Evolutionary conservation across 2,797 vertebrate species (phyloP).

Genomic region (Falco naumanni): DNA sequence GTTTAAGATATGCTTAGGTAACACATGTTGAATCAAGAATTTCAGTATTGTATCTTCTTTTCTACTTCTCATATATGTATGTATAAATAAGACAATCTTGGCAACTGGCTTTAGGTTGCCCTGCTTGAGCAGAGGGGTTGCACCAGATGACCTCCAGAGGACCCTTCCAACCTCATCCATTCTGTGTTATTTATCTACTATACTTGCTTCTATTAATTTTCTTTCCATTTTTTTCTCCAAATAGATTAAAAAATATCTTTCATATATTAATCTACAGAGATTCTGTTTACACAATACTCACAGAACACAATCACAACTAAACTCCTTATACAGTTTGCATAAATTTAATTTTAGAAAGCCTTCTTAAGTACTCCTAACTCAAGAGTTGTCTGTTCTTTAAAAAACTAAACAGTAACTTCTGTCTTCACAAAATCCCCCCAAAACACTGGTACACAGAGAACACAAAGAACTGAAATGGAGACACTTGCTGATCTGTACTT

Average conservation of each 20-base stretch:
- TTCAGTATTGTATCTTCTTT: background rate
- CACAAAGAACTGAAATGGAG: background rate
- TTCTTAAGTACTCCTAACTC: background rate
- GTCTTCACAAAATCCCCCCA: background rate
- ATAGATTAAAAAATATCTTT: background rate
- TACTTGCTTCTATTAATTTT: background rate
- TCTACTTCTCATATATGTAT: background rate
- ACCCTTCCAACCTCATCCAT: background rate
- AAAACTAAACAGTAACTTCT: background rate
- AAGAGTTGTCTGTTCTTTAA: background rate
- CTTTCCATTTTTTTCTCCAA: background rate
- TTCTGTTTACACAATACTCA: background rate
- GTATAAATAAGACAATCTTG: background rate
- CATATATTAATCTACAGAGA: background rate
- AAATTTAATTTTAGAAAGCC: background rate
- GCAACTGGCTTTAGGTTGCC: background rate
- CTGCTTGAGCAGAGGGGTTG: fast-evolving
- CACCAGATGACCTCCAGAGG: background rate
- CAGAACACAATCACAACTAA: background rate
- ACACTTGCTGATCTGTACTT: background rate
- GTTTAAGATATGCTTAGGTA: background rate
- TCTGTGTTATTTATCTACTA: background rate
- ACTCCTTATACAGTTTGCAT: background rate
- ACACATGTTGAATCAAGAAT: background rate
- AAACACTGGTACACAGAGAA: background rate